Base-by-base conservation (phyloP, 1,140 invertebrate genomes). In the Zaprionus capensis region DNA sequence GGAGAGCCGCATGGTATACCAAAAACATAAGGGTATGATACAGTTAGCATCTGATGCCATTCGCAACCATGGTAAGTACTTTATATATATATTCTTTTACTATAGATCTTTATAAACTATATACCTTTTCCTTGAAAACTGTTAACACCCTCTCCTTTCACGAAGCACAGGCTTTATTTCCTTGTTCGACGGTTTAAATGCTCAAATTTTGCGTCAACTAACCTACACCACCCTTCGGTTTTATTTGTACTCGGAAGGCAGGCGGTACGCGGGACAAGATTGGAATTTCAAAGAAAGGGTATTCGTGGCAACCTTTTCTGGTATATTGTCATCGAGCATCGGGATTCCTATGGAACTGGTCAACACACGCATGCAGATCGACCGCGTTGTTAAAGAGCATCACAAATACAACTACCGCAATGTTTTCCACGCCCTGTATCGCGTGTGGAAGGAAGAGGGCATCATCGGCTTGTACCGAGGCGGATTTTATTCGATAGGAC, bases 301-400 rank as follows among this genome's bases (percentile, higher is more conserved):
- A 0, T 51, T 64, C 14, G 63, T 83, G 22, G 84, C 84, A 9
- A 75, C 22, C 20, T 1, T 83, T 22, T 55, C 84, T 2, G 84
- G 84, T 0, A 2, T 74, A 6, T 0, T 71, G 15, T 71, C 84
- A 0, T 58, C 74, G 0, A 1, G 15, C 7, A 69, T 87, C 11
- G 84, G 84, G 0, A 75, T 81, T 15, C 84, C 84, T 24, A 51
- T 38, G n/a, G 84, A 87, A 31, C n/a, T 87, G 68, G 36, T 87
- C 6, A 82, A 87, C 46, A 78, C 74, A 1, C 58, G 84, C 3
- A 87, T 87, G 84, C 84, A 87, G 12, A 63, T 83, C 1, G 75
- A 87, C 24, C 80, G 83, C 0, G 15, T 36, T 0, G 15, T 87
- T 0, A 51, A 46, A 4, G n/a, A 26, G 2, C 14, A 61, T 1